Percentiles rank a stretch among this genome's conserved stretches.
phyloP scores from a whole-genome alignment of 2,113 vertebrate species.

The Odobenus rosmarus region DNA sequence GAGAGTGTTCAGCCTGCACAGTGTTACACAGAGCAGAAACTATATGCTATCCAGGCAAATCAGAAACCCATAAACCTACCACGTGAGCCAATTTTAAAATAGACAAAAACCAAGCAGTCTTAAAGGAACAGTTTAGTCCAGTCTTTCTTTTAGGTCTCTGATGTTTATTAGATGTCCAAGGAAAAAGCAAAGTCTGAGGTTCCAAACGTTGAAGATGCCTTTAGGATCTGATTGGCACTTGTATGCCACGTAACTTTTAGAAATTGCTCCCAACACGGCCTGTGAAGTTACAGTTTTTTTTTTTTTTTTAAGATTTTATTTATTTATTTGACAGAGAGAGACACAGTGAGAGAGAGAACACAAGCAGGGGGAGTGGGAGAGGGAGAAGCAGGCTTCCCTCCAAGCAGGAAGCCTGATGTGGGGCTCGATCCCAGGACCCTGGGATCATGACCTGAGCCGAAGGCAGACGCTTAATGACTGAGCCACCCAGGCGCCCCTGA shows the following conservation, averaged over 20 bases:
- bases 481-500: too few relatives aligned
- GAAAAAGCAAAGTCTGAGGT: background rate
- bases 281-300: background rate
- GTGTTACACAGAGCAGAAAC: background rate
- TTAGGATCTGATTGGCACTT: background rate
- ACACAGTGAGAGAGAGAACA: too few relatives aligned
- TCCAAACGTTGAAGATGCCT: background rate
- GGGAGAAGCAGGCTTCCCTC: too few relatives aligned
- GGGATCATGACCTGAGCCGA: too few relatives aligned
- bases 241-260: background rate
- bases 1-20: background rate
- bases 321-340: too few relatives aligned
- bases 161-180: background rate
- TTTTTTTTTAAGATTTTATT: too few relatives aligned
- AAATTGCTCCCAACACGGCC: background rate
- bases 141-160: background rate
- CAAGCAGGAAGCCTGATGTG: too few relatives aligned
- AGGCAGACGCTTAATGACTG: too few relatives aligned
- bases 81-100: background rate
- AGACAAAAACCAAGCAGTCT: background rate
- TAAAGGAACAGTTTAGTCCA: background rate
- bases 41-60: background rate
- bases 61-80: background rate
- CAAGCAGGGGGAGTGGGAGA: too few relatives aligned
- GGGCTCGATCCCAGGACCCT: too few relatives aligned